These are phyloP conservation scores for Copidosoma aretas DNA, from an alignment of 2,888 invertebrate genomes.

Conservation along the genomic window DNA sequence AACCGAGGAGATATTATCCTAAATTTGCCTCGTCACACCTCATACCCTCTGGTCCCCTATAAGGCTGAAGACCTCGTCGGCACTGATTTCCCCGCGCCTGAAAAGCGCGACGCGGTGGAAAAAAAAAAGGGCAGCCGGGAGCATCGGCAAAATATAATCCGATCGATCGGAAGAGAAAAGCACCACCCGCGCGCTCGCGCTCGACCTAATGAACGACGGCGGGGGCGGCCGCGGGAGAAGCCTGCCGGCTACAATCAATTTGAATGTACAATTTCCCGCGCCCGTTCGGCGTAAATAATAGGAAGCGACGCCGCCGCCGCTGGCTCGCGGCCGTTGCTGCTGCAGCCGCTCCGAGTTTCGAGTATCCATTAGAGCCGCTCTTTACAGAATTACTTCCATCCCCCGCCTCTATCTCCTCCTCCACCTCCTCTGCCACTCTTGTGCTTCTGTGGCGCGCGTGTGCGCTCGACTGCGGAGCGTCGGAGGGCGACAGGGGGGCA, in stretches of 20 bases:
- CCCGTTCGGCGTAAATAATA: constrained; percentile 36
- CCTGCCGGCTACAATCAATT: constrained; percentile 36
- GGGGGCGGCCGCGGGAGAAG: constrained; percentile 6
- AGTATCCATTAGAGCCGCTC: constrained; percentile 41
- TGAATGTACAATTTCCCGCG: constrained; percentile 37
- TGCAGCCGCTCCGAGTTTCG: constrained; percentile 30
- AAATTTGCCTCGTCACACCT: too few relatives aligned
- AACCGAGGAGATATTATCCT: too few relatives aligned
- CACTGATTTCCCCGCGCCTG: too few relatives aligned
- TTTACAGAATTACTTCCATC: constrained; percentile 37
- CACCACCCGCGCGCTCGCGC: constrained; percentile 12
- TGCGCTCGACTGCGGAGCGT: background rate
- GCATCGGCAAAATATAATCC: constrained; percentile 5
- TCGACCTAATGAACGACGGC: constrained; percentile 30
- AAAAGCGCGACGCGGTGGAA: too few relatives aligned
- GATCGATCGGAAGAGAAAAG: constrained; percentile 27
- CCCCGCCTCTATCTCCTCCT: too few relatives aligned
- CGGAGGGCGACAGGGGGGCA: constrained; percentile 20
- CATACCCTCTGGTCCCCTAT: too few relatives aligned
- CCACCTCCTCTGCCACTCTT: too few relatives aligned
- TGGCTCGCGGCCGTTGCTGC: background rate
- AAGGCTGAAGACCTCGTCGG: background rate
- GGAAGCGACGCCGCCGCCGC: constrained; percentile 28
- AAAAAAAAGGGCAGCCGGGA: background rate
- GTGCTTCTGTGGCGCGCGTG: background rate